Base-by-base conservation (phyloP, 2,888 invertebrate species). In the Cerastis rubricosa region DNA sequence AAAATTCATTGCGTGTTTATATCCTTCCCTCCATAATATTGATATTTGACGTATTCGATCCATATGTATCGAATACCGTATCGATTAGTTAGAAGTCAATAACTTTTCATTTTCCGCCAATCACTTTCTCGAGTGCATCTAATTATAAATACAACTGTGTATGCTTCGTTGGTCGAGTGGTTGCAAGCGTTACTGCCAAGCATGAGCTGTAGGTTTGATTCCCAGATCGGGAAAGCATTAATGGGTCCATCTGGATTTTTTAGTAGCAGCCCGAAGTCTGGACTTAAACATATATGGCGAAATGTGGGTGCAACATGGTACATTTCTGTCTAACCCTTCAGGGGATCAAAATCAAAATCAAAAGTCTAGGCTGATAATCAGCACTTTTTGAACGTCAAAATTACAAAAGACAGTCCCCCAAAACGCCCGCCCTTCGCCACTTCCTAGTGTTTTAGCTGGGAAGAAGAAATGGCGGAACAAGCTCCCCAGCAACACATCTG, bases 81-180 rank as follows among this genome's bases (percentile, higher is more conserved):
- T 59, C 14, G 6, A 76, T 64, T 64, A 65, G 47, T 19, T 4
- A 12, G 51, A 71, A 71, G 75, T 71, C 70, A 68, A 71, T 63
- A 67, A 80, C 84, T 79, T 66, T 49, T 57, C n/a, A 73, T 69
- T 65, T 80, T 70, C 82, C 73, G 73, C 73, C 45, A 45, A 76
- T 71, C 49, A 69, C 75, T 83, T 80, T 74, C 71, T 17, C 25
- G 63, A 25, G 4, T 5, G 69, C 49, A 75, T 78, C 47, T 22
- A 63, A 68, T 70, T 83, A 71, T 22, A 29, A 29, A 29, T 0
- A 59, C 59, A 59, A 29, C 25, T 25, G 57, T 57, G 57, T 57
- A 6, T 25, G 25, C 14, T 6, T 12, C 5, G n/a, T n/a, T n/a
- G 54, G n/a, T 54, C 0, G 3, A 54, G 2, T 54, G 1, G 11